Conservation (phyloP, 2,113 vertebrate genomes). For the Percopsis transmontana region DNA sequence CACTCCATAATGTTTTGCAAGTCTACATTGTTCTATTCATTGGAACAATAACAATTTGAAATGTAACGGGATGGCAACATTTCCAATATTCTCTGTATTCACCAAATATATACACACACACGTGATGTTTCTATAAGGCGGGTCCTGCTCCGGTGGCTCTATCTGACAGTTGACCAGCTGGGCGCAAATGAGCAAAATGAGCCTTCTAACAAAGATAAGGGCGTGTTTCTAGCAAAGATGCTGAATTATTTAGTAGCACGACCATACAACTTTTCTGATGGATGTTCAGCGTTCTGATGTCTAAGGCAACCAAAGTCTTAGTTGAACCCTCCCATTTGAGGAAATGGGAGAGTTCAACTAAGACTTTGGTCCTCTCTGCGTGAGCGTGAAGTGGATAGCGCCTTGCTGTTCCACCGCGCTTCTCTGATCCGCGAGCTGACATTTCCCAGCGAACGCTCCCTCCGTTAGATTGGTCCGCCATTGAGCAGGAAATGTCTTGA, state of each 20-base stretch:
- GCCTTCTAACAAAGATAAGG: slow-evolving; percentile 4
- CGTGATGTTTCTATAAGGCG: too few relatives aligned
- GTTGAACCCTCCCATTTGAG: too few relatives aligned
- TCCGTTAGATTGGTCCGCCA: slow-evolving; percentile 11
- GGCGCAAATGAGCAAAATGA: neutral
- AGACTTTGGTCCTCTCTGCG: too few relatives aligned
- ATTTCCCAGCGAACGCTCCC: slow-evolving; percentile 3
- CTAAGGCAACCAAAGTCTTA: slow-evolving; percentile 3
- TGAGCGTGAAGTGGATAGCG: slow-evolving; percentile 40
- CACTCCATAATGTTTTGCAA: too few relatives aligned
- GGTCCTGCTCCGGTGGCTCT: neutral
- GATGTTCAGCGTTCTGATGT: slow-evolving; percentile 13
- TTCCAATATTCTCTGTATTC: too few relatives aligned
- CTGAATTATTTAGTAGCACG: slow-evolving; percentile 21
- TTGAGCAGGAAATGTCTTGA: slow-evolving; percentile 15
- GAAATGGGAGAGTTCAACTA: too few relatives aligned
- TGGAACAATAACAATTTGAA: too few relatives aligned
- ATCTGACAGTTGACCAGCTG: neutral
- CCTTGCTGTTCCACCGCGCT: slow-evolving; percentile 51
- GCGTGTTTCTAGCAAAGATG: neutral
- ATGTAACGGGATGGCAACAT: too few relatives aligned
- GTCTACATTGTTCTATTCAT: too few relatives aligned
- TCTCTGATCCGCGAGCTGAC: slow-evolving; percentile 30
- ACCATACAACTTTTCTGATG: slow-evolving; percentile 34
- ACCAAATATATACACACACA: too few relatives aligned